Conservation (phyloP, 2,797 vertebrate species). For the Salmo trutta region DNA sequence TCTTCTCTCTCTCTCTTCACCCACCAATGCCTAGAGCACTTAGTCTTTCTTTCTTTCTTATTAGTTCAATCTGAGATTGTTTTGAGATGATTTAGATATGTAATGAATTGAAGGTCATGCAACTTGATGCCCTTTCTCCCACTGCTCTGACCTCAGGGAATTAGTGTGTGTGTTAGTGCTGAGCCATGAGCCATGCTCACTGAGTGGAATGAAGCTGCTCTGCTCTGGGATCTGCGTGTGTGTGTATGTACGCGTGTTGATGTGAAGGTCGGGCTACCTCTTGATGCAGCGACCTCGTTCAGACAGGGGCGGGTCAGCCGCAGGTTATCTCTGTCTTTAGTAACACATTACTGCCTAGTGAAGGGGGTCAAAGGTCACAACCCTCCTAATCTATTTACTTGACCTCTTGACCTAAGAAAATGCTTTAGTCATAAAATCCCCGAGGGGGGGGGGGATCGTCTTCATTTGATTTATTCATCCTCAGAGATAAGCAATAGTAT, state of each 20-base stretch:
- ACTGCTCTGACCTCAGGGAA: constrained; percentile 6
- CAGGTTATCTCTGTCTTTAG: neutral
- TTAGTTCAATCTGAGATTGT: too few relatives aligned
- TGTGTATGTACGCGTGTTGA: neutral
- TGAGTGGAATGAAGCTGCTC: constrained; percentile 32
- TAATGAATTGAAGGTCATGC: too few relatives aligned
- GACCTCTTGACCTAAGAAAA: neutral
- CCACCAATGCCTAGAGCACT: too few relatives aligned
- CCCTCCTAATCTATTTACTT: neutral
- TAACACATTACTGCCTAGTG: neutral
- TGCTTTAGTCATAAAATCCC: neutral
- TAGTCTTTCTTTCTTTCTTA: too few relatives aligned
- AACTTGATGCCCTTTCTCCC: constrained; percentile 5
- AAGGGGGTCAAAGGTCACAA: neutral
- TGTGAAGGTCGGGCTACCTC: neutral
- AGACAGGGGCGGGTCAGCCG: too few relatives aligned
- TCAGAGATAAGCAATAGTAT: neutral
- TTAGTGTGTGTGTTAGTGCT: constrained; percentile 18
- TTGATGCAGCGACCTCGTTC: too few relatives aligned
- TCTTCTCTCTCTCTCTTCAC: constrained; percentile 1
- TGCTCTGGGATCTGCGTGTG: neutral
- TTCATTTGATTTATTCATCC: neutral
- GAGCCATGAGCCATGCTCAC: constrained; percentile 22
- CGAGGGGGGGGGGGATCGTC: neutral
- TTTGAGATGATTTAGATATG: too few relatives aligned